Evolutionary conservation across 1,140 invertebrate genomes (phyloP).

Genomic region (Ptiloglossa arizonensis): DNA sequence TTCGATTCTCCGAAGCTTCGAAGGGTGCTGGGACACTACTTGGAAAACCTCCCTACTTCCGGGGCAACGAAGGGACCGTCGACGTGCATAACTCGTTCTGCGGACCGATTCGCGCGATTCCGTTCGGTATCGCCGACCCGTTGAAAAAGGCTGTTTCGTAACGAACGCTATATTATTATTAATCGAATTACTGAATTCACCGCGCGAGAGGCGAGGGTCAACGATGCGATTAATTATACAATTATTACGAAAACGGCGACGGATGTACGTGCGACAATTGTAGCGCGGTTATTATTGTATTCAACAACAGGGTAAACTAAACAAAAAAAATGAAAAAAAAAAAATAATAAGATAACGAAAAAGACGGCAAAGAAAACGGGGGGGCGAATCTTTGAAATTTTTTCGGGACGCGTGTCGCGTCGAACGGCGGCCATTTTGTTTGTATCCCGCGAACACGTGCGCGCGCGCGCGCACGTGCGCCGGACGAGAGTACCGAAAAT

Average conservation of each 20-base stretch:
- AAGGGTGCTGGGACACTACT: background rate
- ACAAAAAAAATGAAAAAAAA: constrained; percentile 32
- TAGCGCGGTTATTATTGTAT: constrained; percentile 76
- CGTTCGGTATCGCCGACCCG: constrained; percentile 43
- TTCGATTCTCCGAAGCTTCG: background rate
- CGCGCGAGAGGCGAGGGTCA: constrained; percentile 58
- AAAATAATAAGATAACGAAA: background rate
- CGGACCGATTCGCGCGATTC: constrained; percentile 44
- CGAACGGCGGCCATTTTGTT: constrained; percentile 77
- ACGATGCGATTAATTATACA: constrained; percentile 66
- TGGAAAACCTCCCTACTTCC: constrained; percentile 6
- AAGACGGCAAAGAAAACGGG: background rate
- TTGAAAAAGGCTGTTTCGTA: constrained; percentile 49
- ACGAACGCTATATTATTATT: constrained; percentile 53
- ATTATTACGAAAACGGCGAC: constrained; percentile 60
- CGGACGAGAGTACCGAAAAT: constrained; percentile 16
- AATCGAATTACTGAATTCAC: constrained; percentile 65
- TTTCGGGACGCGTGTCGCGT: constrained; percentile 68
- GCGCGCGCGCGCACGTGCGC: constrained; percentile 45
- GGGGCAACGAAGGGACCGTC: constrained; percentile 2
- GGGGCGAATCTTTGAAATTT: constrained; percentile 53
- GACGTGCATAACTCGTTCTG: constrained; percentile 28
- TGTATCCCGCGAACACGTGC: no score
- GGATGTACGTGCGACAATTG: constrained; percentile 69
- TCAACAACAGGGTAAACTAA: constrained; percentile 80